These are phyloP conservation scores for Ormia ochracea DNA, from an alignment of 2,888 invertebrate genomes.

Conservation along the genomic window DNA sequence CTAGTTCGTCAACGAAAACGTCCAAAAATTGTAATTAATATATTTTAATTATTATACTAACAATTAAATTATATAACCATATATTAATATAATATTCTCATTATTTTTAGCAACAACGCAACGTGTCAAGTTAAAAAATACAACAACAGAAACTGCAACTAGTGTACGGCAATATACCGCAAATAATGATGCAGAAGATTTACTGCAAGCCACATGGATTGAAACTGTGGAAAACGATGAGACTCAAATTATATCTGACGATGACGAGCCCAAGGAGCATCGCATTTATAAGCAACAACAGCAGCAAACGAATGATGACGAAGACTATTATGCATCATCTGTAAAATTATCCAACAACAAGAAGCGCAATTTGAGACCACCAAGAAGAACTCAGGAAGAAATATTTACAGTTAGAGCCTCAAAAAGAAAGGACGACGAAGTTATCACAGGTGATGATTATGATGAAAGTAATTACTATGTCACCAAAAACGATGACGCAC, in stretches of 20 bases:
- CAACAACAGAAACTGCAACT: slow-evolving; percentile 19
- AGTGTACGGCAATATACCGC: slow-evolving; percentile 25
- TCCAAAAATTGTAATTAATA: slow-evolving; percentile 48
- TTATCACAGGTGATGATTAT: slow-evolving; percentile 57
- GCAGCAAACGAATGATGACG: slow-evolving; percentile 7
- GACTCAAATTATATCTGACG: slow-evolving; percentile 59
- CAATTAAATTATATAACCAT: not conserved
- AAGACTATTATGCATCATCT: slow-evolving; percentile 1
- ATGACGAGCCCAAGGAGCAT: slow-evolving; percentile 64
- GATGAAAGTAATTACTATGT: slow-evolving; percentile 28
- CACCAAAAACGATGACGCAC: slow-evolving; percentile 9
- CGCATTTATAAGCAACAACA: slow-evolving; percentile 63
- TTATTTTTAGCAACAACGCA: slow-evolving; percentile 5
- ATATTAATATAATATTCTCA: not conserved
- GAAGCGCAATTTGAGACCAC: not conserved
- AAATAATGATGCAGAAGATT: slow-evolving; percentile 60
- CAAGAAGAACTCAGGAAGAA: too few relatives aligned
- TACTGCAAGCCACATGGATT: slow-evolving; percentile 66
- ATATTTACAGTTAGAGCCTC: not conserved
- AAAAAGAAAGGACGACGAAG: slow-evolving; percentile 37
- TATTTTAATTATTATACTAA: not conserved
- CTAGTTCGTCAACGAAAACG: slow-evolving; percentile 8
- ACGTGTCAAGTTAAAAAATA: slow-evolving; percentile 28
- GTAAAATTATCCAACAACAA: not conserved
- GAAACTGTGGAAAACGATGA: slow-evolving; percentile 64